Evolutionary conservation across 1,140 invertebrate genomes (phyloP).

Genomic region (Brachionus sp.): DNA sequence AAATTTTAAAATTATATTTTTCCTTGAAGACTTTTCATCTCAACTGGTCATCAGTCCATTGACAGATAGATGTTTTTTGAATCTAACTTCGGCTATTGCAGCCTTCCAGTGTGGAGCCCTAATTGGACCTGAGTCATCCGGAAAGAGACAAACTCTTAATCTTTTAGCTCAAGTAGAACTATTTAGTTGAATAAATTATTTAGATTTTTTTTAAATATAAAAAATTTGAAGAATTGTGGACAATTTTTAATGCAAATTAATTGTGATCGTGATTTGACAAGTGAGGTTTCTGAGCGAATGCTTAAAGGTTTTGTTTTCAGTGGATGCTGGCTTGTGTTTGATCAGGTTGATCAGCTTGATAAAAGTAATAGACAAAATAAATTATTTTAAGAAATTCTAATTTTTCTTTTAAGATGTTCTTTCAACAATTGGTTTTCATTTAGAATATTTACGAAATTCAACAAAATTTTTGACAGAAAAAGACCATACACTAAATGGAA

Average conservation of each 20-base stretch:
- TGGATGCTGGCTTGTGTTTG: constrained; percentile 18
- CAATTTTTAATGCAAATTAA: constrained; percentile 37
- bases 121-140: constrained; percentile 52
- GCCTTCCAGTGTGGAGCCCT: constrained; percentile 54
- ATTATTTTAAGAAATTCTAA: not conserved
- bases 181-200: not conserved
- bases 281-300: not conserved
- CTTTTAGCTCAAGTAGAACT: constrained; percentile 53
- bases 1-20: not conserved
- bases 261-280: not conserved
- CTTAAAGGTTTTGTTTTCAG: constrained; percentile 15
- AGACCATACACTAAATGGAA: not conserved
- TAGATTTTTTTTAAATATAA: not conserved
- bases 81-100: constrained; percentile 53
- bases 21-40: not conserved
- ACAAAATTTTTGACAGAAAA: constrained; percentile 20
- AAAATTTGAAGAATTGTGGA: not conserved
- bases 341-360: not conserved
- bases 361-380: not conserved
- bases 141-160: constrained; percentile 56
- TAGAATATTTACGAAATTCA: constrained; percentile 33
- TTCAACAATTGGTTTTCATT: not conserved
- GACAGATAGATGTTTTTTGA: constrained; percentile 53
- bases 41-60: constrained; percentile 52
- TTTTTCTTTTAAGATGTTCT: constrained; percentile 14